Evolutionary conservation across 2,888 invertebrate species (phyloP).

Genomic region (Cheilosia scutellata): DNA sequence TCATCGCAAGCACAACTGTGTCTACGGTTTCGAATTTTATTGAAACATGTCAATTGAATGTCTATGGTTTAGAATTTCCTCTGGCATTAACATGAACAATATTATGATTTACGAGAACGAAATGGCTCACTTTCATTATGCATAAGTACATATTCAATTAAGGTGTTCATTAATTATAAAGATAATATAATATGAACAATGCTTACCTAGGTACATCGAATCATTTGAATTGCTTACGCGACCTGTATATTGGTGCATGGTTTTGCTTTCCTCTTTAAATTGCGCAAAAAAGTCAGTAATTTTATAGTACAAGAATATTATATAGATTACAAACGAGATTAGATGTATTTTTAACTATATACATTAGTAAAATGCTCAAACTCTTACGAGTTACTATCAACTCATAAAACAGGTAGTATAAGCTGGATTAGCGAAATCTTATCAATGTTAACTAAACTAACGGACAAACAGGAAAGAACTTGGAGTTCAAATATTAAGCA

Average conservation of each 20-base stretch:
- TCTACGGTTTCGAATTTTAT: constrained; percentile 15
- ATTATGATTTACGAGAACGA: not conserved
- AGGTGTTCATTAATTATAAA: not conserved
- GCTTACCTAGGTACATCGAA: constrained; percentile 37
- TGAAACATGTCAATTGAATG: constrained; percentile 33
- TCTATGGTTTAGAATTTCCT: constrained; percentile 5
- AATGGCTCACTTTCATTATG: not conserved
- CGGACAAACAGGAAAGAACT: not conserved
- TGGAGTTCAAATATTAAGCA: too few species aligned
- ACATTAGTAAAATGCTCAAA: constrained; percentile 11
- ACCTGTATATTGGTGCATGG: not conserved
- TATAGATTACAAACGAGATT: constrained; percentile 26
- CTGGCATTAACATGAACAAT: not conserved
- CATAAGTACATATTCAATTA: not conserved
- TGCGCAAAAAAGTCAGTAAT: constrained; percentile 21
- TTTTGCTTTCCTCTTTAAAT: constrained; percentile 18
- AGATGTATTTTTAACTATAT: not conserved
- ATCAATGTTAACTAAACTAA: constrained; percentile 1
- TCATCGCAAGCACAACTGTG: constrained; percentile 18
- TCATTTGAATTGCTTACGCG: constrained; percentile 14
- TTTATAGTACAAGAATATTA: constrained; percentile 26
- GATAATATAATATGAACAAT: not conserved
- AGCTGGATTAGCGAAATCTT: not conserved
- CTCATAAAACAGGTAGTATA: not conserved
- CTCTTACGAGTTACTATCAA: constrained; percentile 6